Percentiles rank a stretch among this genome's conserved stretches.
These are phyloP conservation scores for Danaus chrysippus DNA, from an alignment of 2,888 invertebrate genomes.

Conservation along the genomic window DNA sequence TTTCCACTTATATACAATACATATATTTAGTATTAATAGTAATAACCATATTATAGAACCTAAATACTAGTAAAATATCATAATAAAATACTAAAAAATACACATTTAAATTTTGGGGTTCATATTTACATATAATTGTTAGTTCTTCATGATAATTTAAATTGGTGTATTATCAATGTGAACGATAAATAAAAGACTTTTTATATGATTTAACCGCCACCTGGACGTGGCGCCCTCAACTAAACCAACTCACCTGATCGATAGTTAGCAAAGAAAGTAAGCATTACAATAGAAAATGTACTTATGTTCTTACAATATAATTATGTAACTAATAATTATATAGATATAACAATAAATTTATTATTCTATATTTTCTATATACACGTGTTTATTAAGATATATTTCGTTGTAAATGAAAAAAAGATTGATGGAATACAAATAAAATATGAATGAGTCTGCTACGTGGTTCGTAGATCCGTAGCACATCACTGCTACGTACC, in stretches of 20 bases:
- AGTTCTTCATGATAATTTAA: too few species aligned
- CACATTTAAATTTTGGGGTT: too few species aligned
- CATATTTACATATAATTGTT: too few species aligned
- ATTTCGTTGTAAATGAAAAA: background rate
- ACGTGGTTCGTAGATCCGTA: background rate
- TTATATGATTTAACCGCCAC: background rate
- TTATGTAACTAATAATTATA: too few species aligned
- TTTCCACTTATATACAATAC: too few species aligned
- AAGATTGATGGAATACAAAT: too few species aligned
- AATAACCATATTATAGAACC: too few species aligned
- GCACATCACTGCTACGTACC: background rate
- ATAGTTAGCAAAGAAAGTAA: constrained; percentile 10
- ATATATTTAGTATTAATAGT: too few species aligned
- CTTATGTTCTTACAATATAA: background rate
- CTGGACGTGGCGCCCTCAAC: constrained; percentile 5
- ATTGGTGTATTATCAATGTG: background rate
- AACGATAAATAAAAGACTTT: background rate
- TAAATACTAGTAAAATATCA: too few species aligned
- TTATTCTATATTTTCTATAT: too few species aligned
- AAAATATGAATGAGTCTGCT: background rate
- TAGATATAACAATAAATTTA: too few species aligned
- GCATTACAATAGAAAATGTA: constrained; percentile 9
- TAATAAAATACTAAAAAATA: too few species aligned
- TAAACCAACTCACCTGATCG: constrained; percentile 1
- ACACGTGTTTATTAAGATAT: background rate